Conservation (phyloP, 2,888 invertebrate species). For the Chironomus riparius region DNA sequence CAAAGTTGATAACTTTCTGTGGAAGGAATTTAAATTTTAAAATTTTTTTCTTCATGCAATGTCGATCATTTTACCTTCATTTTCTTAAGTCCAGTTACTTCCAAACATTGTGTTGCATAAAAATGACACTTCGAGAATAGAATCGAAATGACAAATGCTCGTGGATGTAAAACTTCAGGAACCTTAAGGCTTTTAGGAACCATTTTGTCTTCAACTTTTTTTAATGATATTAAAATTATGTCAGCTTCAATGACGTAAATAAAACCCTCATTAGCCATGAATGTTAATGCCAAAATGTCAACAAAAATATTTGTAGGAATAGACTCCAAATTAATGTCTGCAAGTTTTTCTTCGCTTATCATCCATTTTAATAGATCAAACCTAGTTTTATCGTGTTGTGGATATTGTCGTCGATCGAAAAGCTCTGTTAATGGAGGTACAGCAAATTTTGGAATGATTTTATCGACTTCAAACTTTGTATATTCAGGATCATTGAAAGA, state of each 20-base stretch:
- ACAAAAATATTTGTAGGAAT: not conserved
- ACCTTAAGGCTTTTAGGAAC: not conserved
- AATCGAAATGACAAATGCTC: not conserved
- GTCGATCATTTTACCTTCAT: not conserved
- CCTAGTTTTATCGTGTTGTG: not conserved
- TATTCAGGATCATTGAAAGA: not conserved
- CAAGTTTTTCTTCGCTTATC: not conserved
- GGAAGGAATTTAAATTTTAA: not conserved
- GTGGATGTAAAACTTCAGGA: not conserved
- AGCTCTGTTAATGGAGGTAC: not conserved
- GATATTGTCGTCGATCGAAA: not conserved
- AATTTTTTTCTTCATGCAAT: not conserved
- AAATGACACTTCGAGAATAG: not conserved
- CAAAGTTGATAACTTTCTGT: not conserved
- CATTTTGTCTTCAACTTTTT: not conserved
- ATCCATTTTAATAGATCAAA: not conserved
- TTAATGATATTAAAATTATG: not conserved
- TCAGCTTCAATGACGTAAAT: slow-evolving; percentile 3
- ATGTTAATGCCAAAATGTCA: not conserved
- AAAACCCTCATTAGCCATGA: not conserved
- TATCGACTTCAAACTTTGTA: not conserved
- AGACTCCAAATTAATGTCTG: not conserved
- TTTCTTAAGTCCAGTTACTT: not conserved
- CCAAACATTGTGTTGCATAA: not conserved
- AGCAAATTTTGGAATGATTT: not conserved